Percentiles rank a stretch among this genome's conserved stretches.
These are phyloP conservation scores for Callipepla squamata DNA, from an alignment of 2,113 vertebrate species.

Conservation along the genomic window DNA sequence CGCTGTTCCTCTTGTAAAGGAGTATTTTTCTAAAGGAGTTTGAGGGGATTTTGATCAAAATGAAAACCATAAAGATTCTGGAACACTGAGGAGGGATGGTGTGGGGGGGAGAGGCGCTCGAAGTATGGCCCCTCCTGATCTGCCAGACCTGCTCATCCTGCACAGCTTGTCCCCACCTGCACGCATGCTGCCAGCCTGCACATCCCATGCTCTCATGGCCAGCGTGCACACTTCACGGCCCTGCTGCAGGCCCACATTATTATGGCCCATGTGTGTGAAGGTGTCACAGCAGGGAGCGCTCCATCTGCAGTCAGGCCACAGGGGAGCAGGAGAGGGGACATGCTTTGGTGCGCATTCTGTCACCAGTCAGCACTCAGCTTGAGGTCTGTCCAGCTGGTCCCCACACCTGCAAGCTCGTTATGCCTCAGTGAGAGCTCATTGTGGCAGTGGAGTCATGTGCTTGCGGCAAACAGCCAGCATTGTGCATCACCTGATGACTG, in stretches of 20 bases:
- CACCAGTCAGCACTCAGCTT: background rate
- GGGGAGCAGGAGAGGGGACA: background rate
- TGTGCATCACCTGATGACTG: rapidly evolving
- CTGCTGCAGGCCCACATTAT: background rate
- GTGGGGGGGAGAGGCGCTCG: rapidly evolving
- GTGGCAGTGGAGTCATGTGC: rapidly evolving
- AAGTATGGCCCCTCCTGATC: background rate
- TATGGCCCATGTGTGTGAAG: background rate
- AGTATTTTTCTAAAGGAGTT: background rate
- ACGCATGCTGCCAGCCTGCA: background rate
- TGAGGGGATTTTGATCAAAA: background rate
- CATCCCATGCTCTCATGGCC: background rate
- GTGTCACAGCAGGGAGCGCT: background rate
- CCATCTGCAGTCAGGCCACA: background rate
- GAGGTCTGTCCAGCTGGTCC: background rate
- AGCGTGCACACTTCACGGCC: rapidly evolving
- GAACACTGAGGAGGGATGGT: background rate
- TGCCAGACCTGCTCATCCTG: background rate
- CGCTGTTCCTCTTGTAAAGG: background rate
- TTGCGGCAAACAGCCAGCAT: background rate
- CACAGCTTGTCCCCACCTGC: background rate
- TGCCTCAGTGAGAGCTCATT: background rate
- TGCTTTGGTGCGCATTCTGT: rapidly evolving
- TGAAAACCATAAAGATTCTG: background rate
- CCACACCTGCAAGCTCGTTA: rapidly evolving